Conservation (phyloP, 1,140 invertebrate genomes). For the Euura saliciscinereae region DNA sequence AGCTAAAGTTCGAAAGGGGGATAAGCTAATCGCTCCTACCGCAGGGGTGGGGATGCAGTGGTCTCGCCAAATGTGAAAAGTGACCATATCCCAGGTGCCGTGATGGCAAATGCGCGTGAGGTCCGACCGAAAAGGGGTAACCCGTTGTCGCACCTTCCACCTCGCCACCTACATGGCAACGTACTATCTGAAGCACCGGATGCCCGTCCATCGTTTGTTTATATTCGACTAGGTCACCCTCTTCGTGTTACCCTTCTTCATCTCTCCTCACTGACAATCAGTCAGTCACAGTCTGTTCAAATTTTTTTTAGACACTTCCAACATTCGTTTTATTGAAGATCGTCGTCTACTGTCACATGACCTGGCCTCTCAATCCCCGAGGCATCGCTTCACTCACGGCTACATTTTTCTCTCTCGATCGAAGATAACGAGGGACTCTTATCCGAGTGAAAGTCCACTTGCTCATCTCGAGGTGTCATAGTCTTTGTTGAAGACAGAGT, state of each 20-base stretch:
- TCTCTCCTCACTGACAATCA: neutral
- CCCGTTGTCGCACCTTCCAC: conserved; percentile 48
- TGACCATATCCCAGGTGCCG: neutral
- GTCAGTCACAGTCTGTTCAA: no score
- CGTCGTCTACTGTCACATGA: no score
- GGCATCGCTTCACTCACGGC: no score
- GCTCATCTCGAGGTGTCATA: no score
- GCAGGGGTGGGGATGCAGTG: conserved; percentile 46
- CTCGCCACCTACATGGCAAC: conserved; percentile 50
- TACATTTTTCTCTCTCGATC: no score
- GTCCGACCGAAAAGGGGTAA: conserved; percentile 48
- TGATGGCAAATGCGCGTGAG: conserved; percentile 43
- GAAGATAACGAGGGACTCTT: no score
- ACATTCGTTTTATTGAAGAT: no score
- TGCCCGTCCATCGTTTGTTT: conserved; percentile 51
- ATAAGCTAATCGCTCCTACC: conserved; percentile 37
- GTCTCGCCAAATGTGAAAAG: conserved; percentile 45
- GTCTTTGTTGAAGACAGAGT: no score
- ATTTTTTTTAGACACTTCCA: no score
- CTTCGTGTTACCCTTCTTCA: conserved; percentile 17
- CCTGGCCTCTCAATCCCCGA: no score
- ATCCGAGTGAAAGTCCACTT: no score
- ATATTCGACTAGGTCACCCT: conserved; percentile 18
- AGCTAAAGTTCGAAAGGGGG: no score
- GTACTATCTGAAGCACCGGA: conserved; percentile 55